Percentiles rank a stretch among this genome's conserved stretches.
phyloP scores from a whole-genome alignment of 2,888 invertebrate species.

The Oxyscelio sp. region DNA sequence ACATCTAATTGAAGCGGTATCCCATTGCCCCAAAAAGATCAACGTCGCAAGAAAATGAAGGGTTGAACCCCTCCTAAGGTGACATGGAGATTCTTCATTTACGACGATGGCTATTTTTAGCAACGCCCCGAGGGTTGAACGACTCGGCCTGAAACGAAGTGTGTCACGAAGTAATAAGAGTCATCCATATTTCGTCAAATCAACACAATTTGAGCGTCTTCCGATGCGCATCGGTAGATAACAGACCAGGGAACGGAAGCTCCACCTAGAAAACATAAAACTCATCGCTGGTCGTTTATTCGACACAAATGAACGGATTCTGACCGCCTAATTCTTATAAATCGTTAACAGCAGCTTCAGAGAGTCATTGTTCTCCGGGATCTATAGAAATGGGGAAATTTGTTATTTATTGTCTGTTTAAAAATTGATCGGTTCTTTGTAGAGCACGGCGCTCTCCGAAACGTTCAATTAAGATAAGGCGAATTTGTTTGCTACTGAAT shows the following conservation, averaged over 20 bases:
- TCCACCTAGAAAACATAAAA: constrained; percentile 59
- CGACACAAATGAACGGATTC: constrained; percentile 1
- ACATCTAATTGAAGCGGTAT: too few relatives aligned
- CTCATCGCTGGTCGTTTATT: too few relatives aligned
- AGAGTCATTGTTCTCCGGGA: too few relatives aligned
- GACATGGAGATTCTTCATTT: constrained; percentile 60
- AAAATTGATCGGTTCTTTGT: not conserved
- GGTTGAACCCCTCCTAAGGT: constrained; percentile 55
- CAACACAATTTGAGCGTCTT: constrained; percentile 62
- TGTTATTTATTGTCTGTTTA: too few relatives aligned
- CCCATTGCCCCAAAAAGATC: constrained; percentile 51
- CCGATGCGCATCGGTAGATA: constrained; percentile 61
- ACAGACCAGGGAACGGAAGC: constrained; percentile 52
- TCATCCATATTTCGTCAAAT: constrained; percentile 71
- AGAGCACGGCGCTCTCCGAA: not conserved
- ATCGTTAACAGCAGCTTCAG: too few relatives aligned
- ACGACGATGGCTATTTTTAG: constrained; percentile 67
- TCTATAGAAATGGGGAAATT: too few relatives aligned
- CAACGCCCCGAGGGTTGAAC: constrained; percentile 65
- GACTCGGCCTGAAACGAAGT: constrained; percentile 64
- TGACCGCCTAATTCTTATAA: too few relatives aligned
- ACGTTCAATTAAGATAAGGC: constrained; percentile 36
- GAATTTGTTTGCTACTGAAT: constrained; percentile 32
- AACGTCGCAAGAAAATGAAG: constrained; percentile 58
- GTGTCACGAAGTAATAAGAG: constrained; percentile 72